These are phyloP conservation scores for Loxodonta africana DNA, from an alignment of 2,113 vertebrate genomes.

Conservation along the genomic window DNA sequence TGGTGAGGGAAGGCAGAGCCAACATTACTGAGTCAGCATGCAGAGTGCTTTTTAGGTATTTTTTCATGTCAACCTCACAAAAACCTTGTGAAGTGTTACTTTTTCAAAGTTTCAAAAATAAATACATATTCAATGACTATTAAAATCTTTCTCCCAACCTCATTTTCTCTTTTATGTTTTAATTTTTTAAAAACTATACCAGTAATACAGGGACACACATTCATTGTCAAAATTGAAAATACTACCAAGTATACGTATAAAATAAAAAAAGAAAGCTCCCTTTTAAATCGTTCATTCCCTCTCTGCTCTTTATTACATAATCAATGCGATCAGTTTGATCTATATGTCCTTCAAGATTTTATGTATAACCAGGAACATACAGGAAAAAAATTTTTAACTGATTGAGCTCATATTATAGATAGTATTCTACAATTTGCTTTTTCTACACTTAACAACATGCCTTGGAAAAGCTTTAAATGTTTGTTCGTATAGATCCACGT, in stretches of 20 bases:
- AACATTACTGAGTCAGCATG: background rate
- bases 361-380: background rate
- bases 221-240: background rate
- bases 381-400: background rate
- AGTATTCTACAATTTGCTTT: background rate
- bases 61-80: background rate
- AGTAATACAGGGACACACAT: background rate
- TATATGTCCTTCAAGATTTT: background rate
- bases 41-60: background rate
- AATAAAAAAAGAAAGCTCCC: background rate
- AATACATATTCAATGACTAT: background rate
- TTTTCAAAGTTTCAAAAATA: slow-evolving; percentile 23
- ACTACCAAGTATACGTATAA: background rate
- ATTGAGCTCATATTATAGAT: background rate
- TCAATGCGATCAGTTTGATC: background rate
- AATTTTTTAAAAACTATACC: background rate
- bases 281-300: background rate
- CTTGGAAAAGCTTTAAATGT: background rate
- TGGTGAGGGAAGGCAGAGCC: background rate
- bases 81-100: background rate
- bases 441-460: background rate
- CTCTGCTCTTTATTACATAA: background rate
- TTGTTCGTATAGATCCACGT: background rate
- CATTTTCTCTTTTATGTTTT: background rate
- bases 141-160: background rate